Base-by-base conservation (phyloP, 1,140 invertebrate genomes). In the Meteorus sp. region DNA sequence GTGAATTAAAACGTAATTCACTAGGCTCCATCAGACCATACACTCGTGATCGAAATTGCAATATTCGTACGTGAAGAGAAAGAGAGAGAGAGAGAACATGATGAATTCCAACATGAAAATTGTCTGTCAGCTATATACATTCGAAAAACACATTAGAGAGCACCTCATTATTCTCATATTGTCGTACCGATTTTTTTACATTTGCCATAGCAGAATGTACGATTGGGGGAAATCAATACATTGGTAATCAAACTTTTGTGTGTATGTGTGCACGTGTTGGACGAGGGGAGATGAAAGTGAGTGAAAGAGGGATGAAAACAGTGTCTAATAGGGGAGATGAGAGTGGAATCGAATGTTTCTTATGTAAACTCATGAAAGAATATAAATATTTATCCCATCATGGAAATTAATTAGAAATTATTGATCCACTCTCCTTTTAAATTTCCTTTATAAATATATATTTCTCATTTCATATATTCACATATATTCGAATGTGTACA, bases 201-300 rank as follows among this genome's bases (percentile, higher is more conserved):
- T 74, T 71, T 69, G 66, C 66, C 73, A 73, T 67, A 66, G 3
- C 8, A 63, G 61, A 69, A 66, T n/a, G n/a, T n/a, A 65, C 65
- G 62, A 68, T 71, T 64, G n/a, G n/a, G 64, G 70, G 70, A 77
- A 74, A 77, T 77, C 75, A 77, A 78, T 78, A 78, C 73, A 68
- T 70, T 53, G 64, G 64, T 57, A 50, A 54, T 50, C 63, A 54
- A n/a, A n/a, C n/a, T n/a, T n/a, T n/a, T n/a, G n/a, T n/a, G 58
- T 47, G 35, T 45, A 54, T 62, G 43, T 52, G 60, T 56, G 59
- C n/a, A 59, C 58, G 35, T 55, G 45, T 35, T 62, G 58, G 37
- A 56, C 51, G 58, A 44, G 19, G 51, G 48, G 52, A 44, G 41
- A 45, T 37, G 44, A 27, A 45, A 31, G 17, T 50, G 11, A 20